Conservation (phyloP, 2,113 vertebrate species). For the Anas platyrhynchos region DNA sequence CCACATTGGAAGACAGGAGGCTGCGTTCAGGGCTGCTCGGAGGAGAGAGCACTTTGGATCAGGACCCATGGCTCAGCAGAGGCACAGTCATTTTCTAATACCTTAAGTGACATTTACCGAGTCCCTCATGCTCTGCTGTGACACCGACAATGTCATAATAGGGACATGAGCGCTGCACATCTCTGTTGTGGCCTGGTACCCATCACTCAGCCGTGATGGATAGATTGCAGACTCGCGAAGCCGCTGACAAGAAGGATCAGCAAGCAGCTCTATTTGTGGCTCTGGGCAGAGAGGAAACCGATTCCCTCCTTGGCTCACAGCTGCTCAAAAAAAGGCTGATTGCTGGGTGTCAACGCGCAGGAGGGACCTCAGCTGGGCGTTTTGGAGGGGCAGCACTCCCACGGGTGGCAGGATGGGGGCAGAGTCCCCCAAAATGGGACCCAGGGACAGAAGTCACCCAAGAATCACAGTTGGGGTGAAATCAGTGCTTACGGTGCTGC, state of each 20-base stretch:
- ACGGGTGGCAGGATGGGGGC: not conserved
- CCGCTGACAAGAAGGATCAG: not conserved
- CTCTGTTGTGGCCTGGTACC: not conserved
- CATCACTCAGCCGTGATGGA: conserved; percentile 44
- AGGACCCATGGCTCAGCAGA: not conserved
- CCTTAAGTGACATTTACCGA: conserved; percentile 6
- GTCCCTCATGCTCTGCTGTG: conserved; percentile 23
- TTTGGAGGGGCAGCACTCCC: not conserved
- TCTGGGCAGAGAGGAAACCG: not conserved
- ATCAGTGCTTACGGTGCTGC: not conserved
- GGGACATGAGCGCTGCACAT: not conserved
- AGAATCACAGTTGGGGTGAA: fast-evolving
- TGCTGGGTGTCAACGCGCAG: fast-evolving
- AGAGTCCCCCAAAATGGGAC: not conserved
- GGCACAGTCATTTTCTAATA: conserved; percentile 18
- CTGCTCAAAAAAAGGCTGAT: not conserved
- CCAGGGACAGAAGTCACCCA: too few relatives aligned
- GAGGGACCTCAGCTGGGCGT: not conserved
- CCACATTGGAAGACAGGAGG: not conserved
- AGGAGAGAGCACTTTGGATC: not conserved
- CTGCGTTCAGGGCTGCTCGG: not conserved
- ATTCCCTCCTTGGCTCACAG: fast-evolving
- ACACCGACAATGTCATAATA: conserved; percentile 49
- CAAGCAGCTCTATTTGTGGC: not conserved
- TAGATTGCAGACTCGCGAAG: not conserved